Evolutionary conservation across 2,888 invertebrate genomes (phyloP), one percentile per base, ranked within the genome.

Genomic region (Drosophila mayaguana): DNA sequence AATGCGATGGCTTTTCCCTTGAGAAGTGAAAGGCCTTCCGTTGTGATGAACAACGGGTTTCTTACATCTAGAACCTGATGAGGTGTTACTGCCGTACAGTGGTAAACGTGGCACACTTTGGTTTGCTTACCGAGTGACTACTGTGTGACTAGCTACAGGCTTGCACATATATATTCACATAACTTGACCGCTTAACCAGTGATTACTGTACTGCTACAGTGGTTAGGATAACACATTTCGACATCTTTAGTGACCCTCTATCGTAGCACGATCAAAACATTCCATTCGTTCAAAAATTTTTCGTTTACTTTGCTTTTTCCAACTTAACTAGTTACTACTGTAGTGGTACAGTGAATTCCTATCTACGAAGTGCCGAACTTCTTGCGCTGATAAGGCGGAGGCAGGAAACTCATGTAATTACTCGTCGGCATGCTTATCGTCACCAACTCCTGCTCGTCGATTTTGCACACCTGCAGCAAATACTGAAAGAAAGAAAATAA

Each of bases 401-500:
- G 97, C 63, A 97, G 92, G 81, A 96, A 94, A 55, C 96, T 95
- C 9, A 95, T 93, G 46, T 97, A 94, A 64, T 95, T 94, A 54
- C 95, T 93, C 0, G 96, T 96, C 83, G 95, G 95, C 2, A 96
- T 94, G 92, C 97, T 97, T 34, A 98, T 94, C 1, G 95, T 95
- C 7, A 97, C 95, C 81, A 97, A 93, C 93, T 97, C 97, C 70
- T 95, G 94, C 2, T 94, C 92, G 38, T 94, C 94, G 14, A 97
- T 85, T 94, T 96, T 95, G 71, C 95, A 95, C 73, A 97, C 94
- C 78, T 96, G 95, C 9, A 96, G 95, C 81, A 97, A 93, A 91
- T 96, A 96, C 97, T 97, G 93, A 22, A 75, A 77, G 22, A 0
- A 12, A 9, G 22, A 50, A 9, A 3, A 2, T 11, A 7, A 14